Base-by-base conservation (phyloP, 1,140 invertebrate genomes). In the Drosophila triauraria region DNA sequence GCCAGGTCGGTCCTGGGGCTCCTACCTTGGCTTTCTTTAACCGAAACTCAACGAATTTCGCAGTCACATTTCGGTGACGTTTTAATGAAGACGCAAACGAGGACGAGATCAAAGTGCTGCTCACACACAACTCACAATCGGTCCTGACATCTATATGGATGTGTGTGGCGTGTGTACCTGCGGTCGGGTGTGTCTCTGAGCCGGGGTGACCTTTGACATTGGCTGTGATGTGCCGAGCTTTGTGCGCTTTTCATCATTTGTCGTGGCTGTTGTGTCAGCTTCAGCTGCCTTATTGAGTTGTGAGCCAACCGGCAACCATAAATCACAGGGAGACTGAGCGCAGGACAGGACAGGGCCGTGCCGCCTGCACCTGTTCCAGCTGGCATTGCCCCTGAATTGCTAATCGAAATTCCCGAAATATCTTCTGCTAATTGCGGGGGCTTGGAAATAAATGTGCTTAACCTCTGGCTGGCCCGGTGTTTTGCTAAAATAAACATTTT, bases 231-330 rank as follows among this genome's bases (percentile, higher is more conserved):
- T 42, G 30, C 51, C 4, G 25, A 20, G 60, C 78, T 74, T 78
- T 78, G 59, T 78, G 58, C 48, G 65, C 72, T 53, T 83, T 67
- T 61, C 80, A 83, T 80, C 85, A 80, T 75, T 79, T 84, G 59
- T 62, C 43, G 44, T 47, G 27, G 48, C 57, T 58, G 17, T 10
- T 60, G 51, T 86, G 83, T 44, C 50, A 53, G 53, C 68, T 74
- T 64, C 84, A 80, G 74, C 59, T 72, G 72, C 38, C 80, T 59
- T 84, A 90, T 88, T 90, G 78, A 84, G 84, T 78, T 85, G 65
- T 76, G 35, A 54, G 63, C 20, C 20, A 51, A 60, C 43, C 61
- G 47, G 27, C 62, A 59, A 20, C 48, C 84, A 87, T 88, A 88
- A 87, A 87, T 87, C 84, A 88, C 58, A 8, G 63, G 38, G 78